phyloP scores from a whole-genome alignment of 2,797 vertebrate genomes.

The Brotula barbata region DNA sequence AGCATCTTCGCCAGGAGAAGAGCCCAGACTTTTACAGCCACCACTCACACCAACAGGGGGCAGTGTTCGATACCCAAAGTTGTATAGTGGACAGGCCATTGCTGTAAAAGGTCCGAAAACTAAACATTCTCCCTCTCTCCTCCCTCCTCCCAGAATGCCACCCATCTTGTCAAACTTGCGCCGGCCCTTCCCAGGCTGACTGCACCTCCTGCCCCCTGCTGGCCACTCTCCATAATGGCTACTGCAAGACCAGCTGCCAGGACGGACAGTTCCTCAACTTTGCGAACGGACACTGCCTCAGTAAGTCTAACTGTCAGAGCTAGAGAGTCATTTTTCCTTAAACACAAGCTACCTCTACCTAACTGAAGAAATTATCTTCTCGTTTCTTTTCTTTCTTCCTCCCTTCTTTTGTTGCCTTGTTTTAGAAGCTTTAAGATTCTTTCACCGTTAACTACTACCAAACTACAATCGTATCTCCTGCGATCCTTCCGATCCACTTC shows the following conservation, averaged over 20 bases:
- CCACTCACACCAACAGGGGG: neutral
- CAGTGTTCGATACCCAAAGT: too few relatives aligned
- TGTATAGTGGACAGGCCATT: neutral
- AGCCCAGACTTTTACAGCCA: too few relatives aligned
- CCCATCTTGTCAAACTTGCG: conserved; percentile 86
- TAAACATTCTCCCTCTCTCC: neutral
- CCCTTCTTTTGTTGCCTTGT: too few relatives aligned
- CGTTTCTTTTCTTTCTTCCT: too few relatives aligned
- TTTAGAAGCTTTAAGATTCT: too few relatives aligned
- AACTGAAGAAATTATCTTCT: too few relatives aligned
- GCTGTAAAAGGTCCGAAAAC: neutral
- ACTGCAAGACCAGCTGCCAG: conserved; percentile 84
- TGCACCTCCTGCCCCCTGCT: conserved; percentile 84
- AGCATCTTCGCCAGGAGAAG: too few relatives aligned
- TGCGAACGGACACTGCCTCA: conserved; percentile 81
- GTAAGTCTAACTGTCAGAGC: conserved; percentile 75
- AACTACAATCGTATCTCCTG: too few relatives aligned
- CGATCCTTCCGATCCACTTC: too few relatives aligned
- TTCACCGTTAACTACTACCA: too few relatives aligned
- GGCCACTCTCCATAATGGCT: conserved; percentile 72
- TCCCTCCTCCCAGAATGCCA: conserved; percentile 82
- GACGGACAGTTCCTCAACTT: conserved; percentile 83
- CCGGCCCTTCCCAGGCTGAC: conserved; percentile 81
- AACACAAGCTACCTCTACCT: too few relatives aligned
- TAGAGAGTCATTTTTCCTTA: neutral